A percentile compares a stretch with the other conserved stretches of the same genome.
Evolutionary conservation across 2,797 vertebrate species (phyloP).

Genomic region (Eulemur mongoz): DNA sequence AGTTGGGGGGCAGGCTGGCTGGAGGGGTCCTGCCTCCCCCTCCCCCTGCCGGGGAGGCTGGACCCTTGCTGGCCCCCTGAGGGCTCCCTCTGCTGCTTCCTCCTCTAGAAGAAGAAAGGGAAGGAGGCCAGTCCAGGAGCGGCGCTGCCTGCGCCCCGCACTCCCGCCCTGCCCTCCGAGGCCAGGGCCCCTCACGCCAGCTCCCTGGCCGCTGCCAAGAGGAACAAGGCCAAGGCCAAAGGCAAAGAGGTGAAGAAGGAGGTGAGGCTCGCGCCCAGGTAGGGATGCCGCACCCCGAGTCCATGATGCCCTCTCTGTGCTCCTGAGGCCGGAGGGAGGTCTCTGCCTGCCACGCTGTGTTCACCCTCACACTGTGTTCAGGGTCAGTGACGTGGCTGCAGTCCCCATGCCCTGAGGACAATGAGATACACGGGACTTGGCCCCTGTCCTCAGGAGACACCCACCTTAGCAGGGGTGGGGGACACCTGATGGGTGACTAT

Average conservation of each 20-base stretch:
- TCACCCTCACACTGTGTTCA: too few relatives aligned
- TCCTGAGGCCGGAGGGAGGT: background rate
- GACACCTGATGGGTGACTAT: too few relatives aligned
- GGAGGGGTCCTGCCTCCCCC: background rate
- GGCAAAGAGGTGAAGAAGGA: constrained; percentile 92
- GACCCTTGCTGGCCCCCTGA: background rate
- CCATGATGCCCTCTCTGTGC: accelerated
- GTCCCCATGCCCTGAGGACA: too few relatives aligned
- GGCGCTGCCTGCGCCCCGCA: constrained; percentile 81
- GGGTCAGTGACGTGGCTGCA: background rate
- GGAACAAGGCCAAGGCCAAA: constrained; percentile 92
- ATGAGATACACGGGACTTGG: background rate
- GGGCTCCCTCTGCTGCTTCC: constrained; percentile 22
- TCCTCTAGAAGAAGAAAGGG: constrained; percentile 92
- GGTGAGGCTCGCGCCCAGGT: constrained; percentile 76
- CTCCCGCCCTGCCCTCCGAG: constrained; percentile 87
- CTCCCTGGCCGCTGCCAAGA: constrained; percentile 87
- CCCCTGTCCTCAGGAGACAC: background rate
- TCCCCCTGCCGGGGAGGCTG: background rate
- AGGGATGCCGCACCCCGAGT: accelerated
- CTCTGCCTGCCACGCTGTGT: background rate
- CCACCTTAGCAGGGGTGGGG: too few relatives aligned
- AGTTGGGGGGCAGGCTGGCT: background rate
- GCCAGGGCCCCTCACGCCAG: constrained; percentile 80
- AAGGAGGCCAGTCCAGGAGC: constrained; percentile 89